Conservation (phyloP, 2,888 invertebrate genomes). For the Apantesis nais region DNA sequence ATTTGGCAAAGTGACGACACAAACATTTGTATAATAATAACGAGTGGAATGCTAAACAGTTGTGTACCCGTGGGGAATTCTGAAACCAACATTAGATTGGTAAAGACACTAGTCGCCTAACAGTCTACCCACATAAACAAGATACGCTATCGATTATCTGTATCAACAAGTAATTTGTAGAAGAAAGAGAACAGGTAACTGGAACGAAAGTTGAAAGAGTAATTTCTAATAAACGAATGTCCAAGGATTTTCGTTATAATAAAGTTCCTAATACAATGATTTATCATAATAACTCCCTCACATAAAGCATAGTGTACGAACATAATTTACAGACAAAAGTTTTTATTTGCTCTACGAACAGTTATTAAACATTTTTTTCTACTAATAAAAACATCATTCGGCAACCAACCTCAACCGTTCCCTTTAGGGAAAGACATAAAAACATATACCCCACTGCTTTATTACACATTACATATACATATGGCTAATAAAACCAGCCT, state of each 20-base stretch:
- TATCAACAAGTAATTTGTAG: neutral
- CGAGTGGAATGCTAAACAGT: neutral
- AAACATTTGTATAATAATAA: neutral
- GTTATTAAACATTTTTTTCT: conserved; percentile 26
- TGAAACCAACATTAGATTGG: neutral
- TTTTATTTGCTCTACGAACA: conserved; percentile 9
- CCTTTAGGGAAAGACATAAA: conserved; percentile 54
- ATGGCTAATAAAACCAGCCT: conserved; percentile 58
- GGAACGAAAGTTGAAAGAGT: neutral
- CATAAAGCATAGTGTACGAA: conserved; percentile 7
- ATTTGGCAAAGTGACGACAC: neutral
- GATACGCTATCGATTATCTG: neutral
- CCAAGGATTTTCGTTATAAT: neutral
- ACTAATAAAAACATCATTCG: conserved; percentile 44
- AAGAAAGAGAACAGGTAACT: neutral
- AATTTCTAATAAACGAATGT: neutral
- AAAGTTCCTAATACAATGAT: neutral
- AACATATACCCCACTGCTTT: conserved; percentile 62
- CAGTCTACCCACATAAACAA: neutral
- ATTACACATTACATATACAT: conserved; percentile 63
- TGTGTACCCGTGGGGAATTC: neutral
- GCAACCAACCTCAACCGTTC: conserved; percentile 24
- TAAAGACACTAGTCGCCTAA: neutral
- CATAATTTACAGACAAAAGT: neutral
- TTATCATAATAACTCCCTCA: neutral